phyloP scores from a whole-genome alignment of 2,113 vertebrate species.

The Hydrolagus affinis region DNA sequence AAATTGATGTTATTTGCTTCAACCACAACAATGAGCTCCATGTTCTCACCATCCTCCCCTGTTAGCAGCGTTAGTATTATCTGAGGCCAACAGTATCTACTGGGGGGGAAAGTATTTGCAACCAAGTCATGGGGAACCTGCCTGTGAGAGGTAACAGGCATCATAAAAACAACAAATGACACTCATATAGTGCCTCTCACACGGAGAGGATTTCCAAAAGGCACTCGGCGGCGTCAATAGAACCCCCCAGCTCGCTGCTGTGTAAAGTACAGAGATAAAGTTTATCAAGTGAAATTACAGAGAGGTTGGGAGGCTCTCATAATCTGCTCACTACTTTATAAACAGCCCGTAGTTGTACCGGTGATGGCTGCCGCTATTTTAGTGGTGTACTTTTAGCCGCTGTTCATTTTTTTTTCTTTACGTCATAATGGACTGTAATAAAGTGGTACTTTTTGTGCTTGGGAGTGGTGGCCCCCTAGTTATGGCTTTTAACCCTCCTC shows the following conservation, averaged over 20 bases:
- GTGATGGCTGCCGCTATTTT: background rate
- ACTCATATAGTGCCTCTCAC: too few relatives aligned
- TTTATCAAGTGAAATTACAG: background rate
- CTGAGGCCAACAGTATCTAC: too few relatives aligned
- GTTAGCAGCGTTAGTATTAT: too few relatives aligned
- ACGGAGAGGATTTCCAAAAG: background rate
- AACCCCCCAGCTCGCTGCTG: background rate
- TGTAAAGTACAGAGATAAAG: too few relatives aligned
- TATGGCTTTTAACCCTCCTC: background rate
- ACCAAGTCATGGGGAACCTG: too few relatives aligned
- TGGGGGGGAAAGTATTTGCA: too few relatives aligned
- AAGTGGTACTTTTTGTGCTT: background rate
- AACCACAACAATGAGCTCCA: too few relatives aligned
- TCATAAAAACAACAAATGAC: too few relatives aligned
- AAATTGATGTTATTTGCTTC: too few relatives aligned
- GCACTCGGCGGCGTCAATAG: background rate
- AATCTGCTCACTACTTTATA: background rate
- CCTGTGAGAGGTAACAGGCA: too few relatives aligned
- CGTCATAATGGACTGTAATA: slow-evolving; percentile 11
- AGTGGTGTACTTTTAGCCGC: background rate
- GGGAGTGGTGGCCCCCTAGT: background rate
- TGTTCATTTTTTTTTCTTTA: slow-evolving; percentile 9
- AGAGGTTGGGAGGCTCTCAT: background rate
- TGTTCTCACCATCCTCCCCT: too few relatives aligned
- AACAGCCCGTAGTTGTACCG: background rate